These are phyloP conservation scores for Penaeus monodon DNA, from an alignment of 2,888 invertebrate genomes.

Conservation along the genomic window DNA sequence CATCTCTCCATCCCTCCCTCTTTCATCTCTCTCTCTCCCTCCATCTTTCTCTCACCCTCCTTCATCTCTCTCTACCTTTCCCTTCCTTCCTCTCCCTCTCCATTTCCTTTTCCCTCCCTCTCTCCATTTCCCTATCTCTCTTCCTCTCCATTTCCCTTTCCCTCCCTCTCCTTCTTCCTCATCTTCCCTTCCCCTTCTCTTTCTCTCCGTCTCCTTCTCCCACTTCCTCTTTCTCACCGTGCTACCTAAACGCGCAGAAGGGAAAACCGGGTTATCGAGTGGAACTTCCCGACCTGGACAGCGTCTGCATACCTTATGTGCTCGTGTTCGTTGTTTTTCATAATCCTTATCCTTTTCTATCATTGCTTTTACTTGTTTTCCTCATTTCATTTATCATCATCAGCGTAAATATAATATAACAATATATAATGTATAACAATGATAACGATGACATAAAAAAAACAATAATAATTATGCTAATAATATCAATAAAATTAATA, in stretches of 20 bases:
- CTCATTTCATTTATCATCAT: neutral
- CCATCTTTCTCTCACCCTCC: no score
- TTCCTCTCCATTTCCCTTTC: no score
- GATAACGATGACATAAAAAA: neutral
- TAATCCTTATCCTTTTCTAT: neutral
- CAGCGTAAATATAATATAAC: neutral
- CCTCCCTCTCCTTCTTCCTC: no score
- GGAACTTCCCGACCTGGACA: conserved; percentile 66
- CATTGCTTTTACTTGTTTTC: neutral
- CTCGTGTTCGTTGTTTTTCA: neutral
- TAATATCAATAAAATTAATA: neutral
- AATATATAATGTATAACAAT: neutral
- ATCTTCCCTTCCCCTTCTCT: neutral
- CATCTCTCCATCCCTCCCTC: no score
- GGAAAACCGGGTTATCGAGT: no score
- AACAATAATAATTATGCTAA: neutral
- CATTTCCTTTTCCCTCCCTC: neutral
- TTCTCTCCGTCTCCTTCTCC: conserved; percentile 66
- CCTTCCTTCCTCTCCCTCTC: neutral
- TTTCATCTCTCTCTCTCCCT: no score
- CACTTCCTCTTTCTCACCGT: no score
- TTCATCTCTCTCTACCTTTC: no score
- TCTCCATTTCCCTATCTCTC: neutral
- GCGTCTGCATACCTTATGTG: neutral
- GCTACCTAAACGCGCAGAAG: no score